These are phyloP conservation scores for Heliconius himera DNA, from an alignment of 1,140 invertebrate genomes.

Conservation along the genomic window DNA sequence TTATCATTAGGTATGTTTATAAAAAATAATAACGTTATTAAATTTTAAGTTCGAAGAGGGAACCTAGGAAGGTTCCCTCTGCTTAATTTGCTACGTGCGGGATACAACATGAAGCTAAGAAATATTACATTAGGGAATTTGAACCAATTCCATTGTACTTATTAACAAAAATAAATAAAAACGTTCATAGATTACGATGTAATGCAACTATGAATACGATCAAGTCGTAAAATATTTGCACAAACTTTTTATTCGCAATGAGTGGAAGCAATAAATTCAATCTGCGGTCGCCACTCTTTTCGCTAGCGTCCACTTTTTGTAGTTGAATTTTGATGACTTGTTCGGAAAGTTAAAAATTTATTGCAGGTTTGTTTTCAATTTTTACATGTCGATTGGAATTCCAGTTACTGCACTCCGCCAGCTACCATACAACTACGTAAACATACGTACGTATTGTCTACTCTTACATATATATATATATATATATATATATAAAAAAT, in stretches of 20 bases:
- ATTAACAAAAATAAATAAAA: conserved; percentile 4
- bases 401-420: not conserved
- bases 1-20: too few species aligned
- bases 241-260: conserved; percentile 65
- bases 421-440: not conserved
- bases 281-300: conserved; percentile 72
- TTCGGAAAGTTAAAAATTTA: conserved; percentile 80
- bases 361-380: conserved; percentile 74
- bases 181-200: conserved; percentile 5
- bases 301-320: conserved; percentile 67
- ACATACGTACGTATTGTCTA: not conserved
- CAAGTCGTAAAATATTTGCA: conserved; percentile 54
- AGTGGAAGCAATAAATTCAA: conserved; percentile 73
- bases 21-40: too few species aligned
- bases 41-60: too few species aligned
- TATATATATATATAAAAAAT: not conserved
- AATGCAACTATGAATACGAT: conserved; percentile 39
- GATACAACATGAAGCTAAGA: not conserved
- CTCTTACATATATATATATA: not conserved
- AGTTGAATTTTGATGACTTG: conserved; percentile 78
- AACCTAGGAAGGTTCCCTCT: too few species aligned
- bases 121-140: not conserved
- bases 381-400: conserved; percentile 47
- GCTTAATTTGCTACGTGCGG: too few species aligned
- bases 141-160: not conserved